A percentile compares a stretch with the other conserved stretches of the same genome.
phyloP scores from a whole-genome alignment of 2,888 invertebrate genomes.

The Lasioglossum vierecki region DNA sequence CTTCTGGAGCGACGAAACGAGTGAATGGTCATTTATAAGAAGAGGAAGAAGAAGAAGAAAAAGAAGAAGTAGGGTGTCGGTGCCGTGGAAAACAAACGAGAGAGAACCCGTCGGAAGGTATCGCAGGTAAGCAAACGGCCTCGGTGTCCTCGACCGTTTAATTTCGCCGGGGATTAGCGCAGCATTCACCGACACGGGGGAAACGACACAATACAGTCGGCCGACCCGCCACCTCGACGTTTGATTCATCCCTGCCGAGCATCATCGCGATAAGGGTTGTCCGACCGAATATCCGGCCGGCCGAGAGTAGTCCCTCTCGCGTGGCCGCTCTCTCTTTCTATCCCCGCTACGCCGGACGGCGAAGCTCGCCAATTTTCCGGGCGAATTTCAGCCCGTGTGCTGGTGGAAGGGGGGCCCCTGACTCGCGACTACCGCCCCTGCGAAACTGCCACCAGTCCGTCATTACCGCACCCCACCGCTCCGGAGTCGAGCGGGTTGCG shows the following conservation, averaged over 20 bases:
- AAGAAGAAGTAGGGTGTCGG: neutral
- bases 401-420: neutral
- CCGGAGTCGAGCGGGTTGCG: neutral
- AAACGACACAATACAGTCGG: slow-evolving; percentile 1
- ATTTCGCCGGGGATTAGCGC: neutral
- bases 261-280: slow-evolving; percentile 15
- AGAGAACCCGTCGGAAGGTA: neutral
- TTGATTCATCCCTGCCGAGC: slow-evolving; percentile 12
- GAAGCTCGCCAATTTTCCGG: slow-evolving; percentile 13
- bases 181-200: slow-evolving; percentile 4
- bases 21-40: slow-evolving; percentile 1
- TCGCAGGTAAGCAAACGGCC: neutral
- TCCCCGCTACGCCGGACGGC: neutral
- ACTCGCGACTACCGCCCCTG: neutral
- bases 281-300: slow-evolving; percentile 7
- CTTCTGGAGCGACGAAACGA: neutral
- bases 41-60: neutral
- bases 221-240: neutral
- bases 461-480: neutral
- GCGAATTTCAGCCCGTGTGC: slow-evolving; percentile 9
- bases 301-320: neutral
- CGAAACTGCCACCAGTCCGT: neutral
- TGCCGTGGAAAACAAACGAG: neutral
- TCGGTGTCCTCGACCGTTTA: slow-evolving; percentile 7
- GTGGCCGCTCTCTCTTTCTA: neutral